These are phyloP conservation scores for Heliconius hortense DNA, from an alignment of 2,888 invertebrate species.

Conservation along the genomic window DNA sequence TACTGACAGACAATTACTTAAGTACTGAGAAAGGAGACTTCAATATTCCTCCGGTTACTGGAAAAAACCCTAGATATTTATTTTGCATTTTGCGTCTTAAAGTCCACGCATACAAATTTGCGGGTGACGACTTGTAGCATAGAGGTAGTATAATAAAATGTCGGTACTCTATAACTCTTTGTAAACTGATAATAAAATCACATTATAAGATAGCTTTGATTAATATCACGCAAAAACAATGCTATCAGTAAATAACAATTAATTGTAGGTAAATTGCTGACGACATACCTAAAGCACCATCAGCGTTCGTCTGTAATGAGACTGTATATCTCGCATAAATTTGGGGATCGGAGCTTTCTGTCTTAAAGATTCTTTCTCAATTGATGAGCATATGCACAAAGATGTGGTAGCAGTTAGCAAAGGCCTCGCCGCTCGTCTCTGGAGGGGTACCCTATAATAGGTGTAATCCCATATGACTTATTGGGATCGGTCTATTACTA, in stretches of 20 bases:
- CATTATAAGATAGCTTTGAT: not conserved
- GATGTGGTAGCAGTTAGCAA: too few species aligned
- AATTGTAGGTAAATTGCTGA: not conserved
- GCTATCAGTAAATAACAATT: not conserved
- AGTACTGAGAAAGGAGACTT: too few species aligned
- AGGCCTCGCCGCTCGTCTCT: too few species aligned
- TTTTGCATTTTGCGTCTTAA: too few species aligned
- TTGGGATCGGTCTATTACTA: too few species aligned
- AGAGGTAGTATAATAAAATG: not conserved
- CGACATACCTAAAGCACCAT: not conserved
- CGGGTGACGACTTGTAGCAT: too few species aligned
- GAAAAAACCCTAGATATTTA: too few species aligned
- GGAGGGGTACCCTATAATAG: too few species aligned
- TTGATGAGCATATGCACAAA: not conserved
- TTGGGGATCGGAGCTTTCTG: not conserved
- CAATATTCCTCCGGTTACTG: too few species aligned
- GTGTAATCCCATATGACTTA: too few species aligned
- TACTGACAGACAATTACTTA: too few species aligned
- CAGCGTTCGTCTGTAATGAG: not conserved
- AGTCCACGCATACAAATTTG: too few species aligned
- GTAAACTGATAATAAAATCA: slow-evolving; percentile 1
- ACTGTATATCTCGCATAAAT: not conserved
- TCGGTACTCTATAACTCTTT: not conserved
- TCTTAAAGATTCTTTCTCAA: not conserved
- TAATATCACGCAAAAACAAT: slow-evolving; percentile 1